Conservation (phyloP, 2,113 vertebrate genomes). For the Halcyon senegalensis region DNA sequence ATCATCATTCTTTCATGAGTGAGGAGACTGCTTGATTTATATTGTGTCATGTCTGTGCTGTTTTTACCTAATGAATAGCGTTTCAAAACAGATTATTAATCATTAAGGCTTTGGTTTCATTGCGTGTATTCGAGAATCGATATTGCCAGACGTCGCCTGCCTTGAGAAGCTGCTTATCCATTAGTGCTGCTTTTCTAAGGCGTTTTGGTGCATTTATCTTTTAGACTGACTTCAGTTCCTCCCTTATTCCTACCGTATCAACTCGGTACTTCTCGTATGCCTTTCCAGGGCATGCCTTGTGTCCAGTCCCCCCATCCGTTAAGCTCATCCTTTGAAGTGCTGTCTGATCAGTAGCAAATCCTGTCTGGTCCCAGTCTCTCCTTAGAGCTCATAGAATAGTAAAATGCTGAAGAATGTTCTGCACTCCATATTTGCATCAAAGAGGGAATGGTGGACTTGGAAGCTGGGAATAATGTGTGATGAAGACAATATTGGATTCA, state of each 20-base stretch:
- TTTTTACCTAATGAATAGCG: constrained; percentile 59
- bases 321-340: background rate
- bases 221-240: background rate
- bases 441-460: background rate
- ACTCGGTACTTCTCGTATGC: background rate
- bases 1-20: constrained; percentile 27
- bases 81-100: constrained; percentile 50
- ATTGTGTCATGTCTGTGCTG: background rate
- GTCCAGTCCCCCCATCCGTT: background rate
- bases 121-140: constrained; percentile 20
- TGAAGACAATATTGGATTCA: background rate
- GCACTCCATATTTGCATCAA: background rate
- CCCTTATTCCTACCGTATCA: background rate
- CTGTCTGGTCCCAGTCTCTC: background rate
- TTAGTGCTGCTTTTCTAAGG: background rate
- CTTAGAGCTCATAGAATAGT: background rate
- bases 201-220: background rate
- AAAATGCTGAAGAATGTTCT: background rate
- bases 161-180: background rate
- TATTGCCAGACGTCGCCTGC: background rate
- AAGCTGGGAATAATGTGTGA: background rate
- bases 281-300: background rate
- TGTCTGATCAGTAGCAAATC: background rate
- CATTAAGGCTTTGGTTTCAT: constrained; percentile 30
- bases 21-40: constrained; percentile 34